Conservation (phyloP, 2,888 invertebrate genomes). For the Drosophila subsilvestris region DNA sequence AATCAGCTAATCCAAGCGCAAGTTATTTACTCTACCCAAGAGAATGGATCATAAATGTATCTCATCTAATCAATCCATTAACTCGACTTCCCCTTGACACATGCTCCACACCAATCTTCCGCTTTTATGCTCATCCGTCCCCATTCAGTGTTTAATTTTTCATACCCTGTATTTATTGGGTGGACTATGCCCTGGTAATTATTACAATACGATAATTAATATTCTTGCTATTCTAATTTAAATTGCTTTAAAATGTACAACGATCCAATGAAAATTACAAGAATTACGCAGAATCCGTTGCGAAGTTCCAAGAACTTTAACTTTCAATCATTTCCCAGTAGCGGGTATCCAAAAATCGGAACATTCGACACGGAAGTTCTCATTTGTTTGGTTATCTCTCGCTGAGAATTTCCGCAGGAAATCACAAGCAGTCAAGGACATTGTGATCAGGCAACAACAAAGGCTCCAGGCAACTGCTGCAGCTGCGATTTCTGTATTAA, state of each 20-base stretch:
- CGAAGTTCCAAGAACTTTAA: background rate
- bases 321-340: background rate
- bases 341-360: constrained; percentile 13
- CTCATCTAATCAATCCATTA: constrained; percentile 52
- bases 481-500: constrained; percentile 75
- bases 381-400: constrained; percentile 60
- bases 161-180: background rate
- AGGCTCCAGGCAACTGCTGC: constrained; percentile 57
- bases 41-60: constrained; percentile 26
- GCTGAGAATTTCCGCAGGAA: constrained; percentile 61
- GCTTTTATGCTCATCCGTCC: background rate
- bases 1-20: constrained; percentile 31
- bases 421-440: constrained; percentile 61
- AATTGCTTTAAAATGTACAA: too few species aligned
- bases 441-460: constrained; percentile 53
- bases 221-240: too few species aligned
- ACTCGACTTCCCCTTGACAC: constrained; percentile 18
- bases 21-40: constrained; percentile 16
- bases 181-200: too few species aligned
- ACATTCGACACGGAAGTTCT: constrained; percentile 2
- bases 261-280: background rate
- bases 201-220: too few species aligned
- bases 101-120: constrained; percentile 2
- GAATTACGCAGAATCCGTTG: background rate
- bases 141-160: constrained; percentile 15